Conservation (phyloP, 2,797 vertebrate genomes). For the Psittacula derbiana region DNA sequence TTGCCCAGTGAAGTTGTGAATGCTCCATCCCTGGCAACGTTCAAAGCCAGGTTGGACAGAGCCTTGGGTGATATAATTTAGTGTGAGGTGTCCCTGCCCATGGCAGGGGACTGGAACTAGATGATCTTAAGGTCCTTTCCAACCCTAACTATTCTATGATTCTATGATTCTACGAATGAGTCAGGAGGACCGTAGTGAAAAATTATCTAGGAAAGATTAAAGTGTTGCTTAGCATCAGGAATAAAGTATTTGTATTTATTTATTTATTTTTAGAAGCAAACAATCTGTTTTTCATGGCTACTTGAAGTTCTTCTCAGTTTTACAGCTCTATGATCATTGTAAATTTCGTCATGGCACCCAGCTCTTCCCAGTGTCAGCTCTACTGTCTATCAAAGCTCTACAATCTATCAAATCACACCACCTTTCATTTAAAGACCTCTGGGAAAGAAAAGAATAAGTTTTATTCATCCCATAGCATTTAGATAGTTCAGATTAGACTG, state of each 20-base stretch:
- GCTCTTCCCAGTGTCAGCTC: rapidly evolving
- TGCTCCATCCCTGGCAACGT: too few relatives aligned
- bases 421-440: background rate
- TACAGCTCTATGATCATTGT: background rate
- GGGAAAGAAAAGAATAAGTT: background rate
- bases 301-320: background rate
- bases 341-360: background rate
- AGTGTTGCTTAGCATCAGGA: background rate
- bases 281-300: background rate
- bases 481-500: background rate
- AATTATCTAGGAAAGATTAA: background rate
- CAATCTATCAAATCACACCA: background rate
- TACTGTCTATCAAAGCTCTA: background rate
- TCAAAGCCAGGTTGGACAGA: too few relatives aligned
- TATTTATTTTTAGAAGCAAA: background rate
- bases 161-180: background rate
- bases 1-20: too few relatives aligned
- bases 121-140: too few relatives aligned
- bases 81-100: too few relatives aligned
- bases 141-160: too few relatives aligned
- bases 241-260: background rate
- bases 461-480: background rate
- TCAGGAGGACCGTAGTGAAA: background rate
- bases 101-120: too few relatives aligned
- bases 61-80: too few relatives aligned